These are phyloP conservation scores for Intellagama lesueurii DNA, from an alignment of 2,797 vertebrate species.

Conservation along the genomic window DNA sequence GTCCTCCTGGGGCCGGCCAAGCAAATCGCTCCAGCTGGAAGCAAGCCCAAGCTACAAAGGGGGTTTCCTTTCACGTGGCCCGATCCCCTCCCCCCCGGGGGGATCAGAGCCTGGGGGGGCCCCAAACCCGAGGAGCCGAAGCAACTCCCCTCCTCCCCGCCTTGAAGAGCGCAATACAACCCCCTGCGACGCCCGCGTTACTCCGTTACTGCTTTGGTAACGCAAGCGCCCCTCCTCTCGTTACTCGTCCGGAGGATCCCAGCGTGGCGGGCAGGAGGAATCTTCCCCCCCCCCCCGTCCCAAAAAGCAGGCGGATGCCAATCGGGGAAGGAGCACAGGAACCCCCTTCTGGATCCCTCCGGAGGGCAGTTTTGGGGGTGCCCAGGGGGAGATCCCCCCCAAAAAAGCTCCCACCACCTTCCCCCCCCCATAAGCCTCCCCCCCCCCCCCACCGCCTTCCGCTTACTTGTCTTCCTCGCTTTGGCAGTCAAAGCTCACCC, in stretches of 20 bases:
- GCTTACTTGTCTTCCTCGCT: background rate
- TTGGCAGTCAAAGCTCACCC: slow-evolving; percentile 30
- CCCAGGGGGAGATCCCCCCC: too few species aligned
- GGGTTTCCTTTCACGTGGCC: background rate
- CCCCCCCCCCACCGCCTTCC: rapidly evolving
- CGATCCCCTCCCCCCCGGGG: background rate
- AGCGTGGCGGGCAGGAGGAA: background rate
- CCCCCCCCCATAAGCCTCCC: background rate
- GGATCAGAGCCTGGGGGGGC: background rate
- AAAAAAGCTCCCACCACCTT: background rate
- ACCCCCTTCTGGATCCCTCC: background rate
- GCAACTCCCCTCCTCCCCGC: background rate
- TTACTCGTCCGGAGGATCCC: too few species aligned
- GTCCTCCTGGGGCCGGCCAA: background rate
- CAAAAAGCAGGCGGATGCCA: too few species aligned
- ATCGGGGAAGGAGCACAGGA: too few species aligned
- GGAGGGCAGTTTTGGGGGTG: too few species aligned
- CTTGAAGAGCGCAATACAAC: background rate
- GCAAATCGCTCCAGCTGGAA: background rate
- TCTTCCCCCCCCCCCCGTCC: too few species aligned
- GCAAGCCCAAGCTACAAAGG: background rate
- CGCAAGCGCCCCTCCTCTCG: background rate
- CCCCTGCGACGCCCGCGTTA: too few species aligned
- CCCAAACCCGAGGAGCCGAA: background rate
- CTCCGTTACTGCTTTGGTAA: background rate